These are phyloP conservation scores for Halocaridina rubra DNA, from an alignment of 2,888 invertebrate genomes.

Conservation along the genomic window DNA sequence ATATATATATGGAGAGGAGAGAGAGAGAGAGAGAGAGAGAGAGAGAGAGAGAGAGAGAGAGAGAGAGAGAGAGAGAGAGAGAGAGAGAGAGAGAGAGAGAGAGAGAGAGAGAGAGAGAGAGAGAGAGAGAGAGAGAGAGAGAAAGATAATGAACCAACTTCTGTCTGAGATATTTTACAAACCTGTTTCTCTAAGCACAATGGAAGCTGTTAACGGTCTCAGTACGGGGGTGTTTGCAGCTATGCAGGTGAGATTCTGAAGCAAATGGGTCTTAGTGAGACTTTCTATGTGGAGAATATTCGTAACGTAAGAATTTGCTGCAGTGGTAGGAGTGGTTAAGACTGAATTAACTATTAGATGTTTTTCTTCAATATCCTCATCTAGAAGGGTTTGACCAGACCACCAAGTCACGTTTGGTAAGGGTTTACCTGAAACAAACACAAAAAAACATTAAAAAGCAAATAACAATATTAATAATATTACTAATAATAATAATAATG, in stretches of 20 bases:
- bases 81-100: neutral
- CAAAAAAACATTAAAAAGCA: neutral
- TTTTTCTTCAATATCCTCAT: conserved; percentile 15
- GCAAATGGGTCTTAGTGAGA: conserved; percentile 22
- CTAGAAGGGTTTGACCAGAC: conserved; percentile 27
- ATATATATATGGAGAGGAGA: neutral
- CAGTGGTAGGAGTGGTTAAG: neutral
- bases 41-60: neutral
- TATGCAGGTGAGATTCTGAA: conserved; percentile 41
- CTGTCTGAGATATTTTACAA: neutral
- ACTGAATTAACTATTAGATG: neutral
- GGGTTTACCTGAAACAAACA: neutral
- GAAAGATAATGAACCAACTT: neutral
- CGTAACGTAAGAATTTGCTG: conserved; percentile 20
- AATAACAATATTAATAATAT: neutral
- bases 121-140: neutral
- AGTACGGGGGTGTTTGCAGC: conserved; percentile 47
- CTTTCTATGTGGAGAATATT: conserved; percentile 21
- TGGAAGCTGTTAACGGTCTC: neutral
- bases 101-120: neutral
- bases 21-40: neutral
- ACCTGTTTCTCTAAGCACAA: conserved; percentile 31
- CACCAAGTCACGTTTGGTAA: conserved; percentile 45
- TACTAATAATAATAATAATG: neutral
- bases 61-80: neutral